Base-by-base conservation (phyloP, 2,797 vertebrate genomes). In the Lindbergichthys nudifrons region DNA sequence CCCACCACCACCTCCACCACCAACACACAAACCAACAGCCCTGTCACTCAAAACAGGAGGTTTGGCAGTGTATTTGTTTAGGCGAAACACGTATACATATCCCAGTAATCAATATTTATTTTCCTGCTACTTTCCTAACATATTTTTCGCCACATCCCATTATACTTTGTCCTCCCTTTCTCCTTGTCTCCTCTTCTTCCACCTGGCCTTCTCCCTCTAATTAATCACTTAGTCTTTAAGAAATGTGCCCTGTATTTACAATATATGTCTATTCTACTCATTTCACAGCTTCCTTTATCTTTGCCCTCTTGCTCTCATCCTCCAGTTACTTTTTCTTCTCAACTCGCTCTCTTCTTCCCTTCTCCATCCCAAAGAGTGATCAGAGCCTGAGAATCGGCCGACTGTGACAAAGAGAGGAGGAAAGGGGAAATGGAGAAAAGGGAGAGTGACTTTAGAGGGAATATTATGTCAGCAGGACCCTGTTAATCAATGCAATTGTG, bases 401-500 rank as follows among this genome's bases (percentile, higher is more conserved):
- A 84, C 67, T 80, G 82, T 86, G 87, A 89, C 80, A 88, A 64
- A 69, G 71, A 82, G 60, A 72, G 42, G 54, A 75, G 70, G 70
- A 69, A 74, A 57, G 63, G 56, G 42, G 45, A 59, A 70, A 79
- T 68, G 58, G 73, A 83, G 60, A 56, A 48, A 77, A 77, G 60
- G 70, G 26, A 80, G 75, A 62, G 78, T 82, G 83, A 79, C 82
- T 89, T 87, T 81, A 74, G 77, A 83, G 80, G 77, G 88, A 92
- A 89, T 89, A 80, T 88, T 88, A 91, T 92, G 89, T 93, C 91
- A 90, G 88, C 65, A 18, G 85, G 87, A 70, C 77, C 54, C 74
- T 83, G 85, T 90, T 93, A 93, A 94, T 94, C 92, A 87, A 88
- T 90, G 89, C 89, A 87, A 92, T 90, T 90, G 92, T 89, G 87